These are phyloP conservation scores for Sphaerodactylus townsendi DNA, from an alignment of 2,113 vertebrate genomes.

Conservation along the genomic window DNA sequence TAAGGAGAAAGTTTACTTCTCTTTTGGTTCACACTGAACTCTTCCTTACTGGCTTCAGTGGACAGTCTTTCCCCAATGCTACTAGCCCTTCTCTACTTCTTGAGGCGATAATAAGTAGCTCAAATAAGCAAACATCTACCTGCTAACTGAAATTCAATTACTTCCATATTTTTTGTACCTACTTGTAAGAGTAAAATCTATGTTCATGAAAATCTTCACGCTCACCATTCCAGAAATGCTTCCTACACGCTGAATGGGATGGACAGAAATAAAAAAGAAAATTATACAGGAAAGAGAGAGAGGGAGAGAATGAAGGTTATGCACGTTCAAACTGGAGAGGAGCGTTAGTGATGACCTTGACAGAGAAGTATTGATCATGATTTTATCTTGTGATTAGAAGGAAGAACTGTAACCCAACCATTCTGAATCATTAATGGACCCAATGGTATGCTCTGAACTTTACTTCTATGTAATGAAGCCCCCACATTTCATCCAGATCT, in stretches of 20 bases:
- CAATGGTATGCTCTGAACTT: conserved; percentile 49
- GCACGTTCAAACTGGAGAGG: background rate
- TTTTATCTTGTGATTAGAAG: conserved; percentile 71
- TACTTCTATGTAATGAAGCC: conserved; percentile 18
- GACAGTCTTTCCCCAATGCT: background rate
- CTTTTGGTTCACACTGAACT: background rate
- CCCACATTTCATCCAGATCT: conserved; percentile 23
- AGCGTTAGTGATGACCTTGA: conserved; percentile 82
- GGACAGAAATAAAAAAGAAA: background rate
- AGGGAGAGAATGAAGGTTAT: too few relatives aligned
- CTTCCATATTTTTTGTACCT: background rate
- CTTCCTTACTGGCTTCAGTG: background rate
- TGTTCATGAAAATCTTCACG: background rate
- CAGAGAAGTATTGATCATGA: conserved; percentile 79
- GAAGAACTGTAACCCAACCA: conserved; percentile 81
- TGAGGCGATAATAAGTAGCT: background rate
- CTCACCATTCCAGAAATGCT: background rate
- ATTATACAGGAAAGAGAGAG: conserved; percentile 18
- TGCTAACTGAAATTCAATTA: rapidly evolving
- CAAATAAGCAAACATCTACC: background rate
- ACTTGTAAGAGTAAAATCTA: background rate
- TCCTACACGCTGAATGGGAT: conserved; percentile 15
- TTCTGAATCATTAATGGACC: conserved; percentile 88
- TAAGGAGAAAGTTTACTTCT: background rate
- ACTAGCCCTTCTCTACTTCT: background rate